These are phyloP conservation scores for Polypedilum vanderplanki DNA, from an alignment of 1,140 invertebrate species.

Conservation along the genomic window DNA sequence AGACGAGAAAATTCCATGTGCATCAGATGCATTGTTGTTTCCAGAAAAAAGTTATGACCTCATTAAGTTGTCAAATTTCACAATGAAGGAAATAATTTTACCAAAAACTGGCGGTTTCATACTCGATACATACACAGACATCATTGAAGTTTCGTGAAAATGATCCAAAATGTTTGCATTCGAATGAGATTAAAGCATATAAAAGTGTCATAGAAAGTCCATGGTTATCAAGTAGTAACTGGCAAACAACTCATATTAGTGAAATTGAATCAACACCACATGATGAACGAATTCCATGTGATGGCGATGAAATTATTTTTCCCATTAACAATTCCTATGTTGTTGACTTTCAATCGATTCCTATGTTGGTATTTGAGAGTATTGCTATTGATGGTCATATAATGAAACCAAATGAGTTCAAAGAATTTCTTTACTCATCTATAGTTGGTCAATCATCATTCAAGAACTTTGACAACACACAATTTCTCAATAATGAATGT, in stretches of 20 bases:
- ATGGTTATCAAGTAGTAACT: background rate
- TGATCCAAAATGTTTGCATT: background rate
- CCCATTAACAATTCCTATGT: constrained; percentile 34
- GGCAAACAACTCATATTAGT: background rate
- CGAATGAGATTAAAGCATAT: background rate
- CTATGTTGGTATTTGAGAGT: constrained; percentile 37
- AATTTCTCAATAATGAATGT: constrained; percentile 37
- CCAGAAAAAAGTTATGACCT: constrained; percentile 3
- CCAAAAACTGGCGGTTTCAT: constrained; percentile 5
- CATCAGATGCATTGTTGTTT: background rate
- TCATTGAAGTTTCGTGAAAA: constrained; percentile 7
- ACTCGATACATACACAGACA: background rate
- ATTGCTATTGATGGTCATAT: constrained; percentile 38
- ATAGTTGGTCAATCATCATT: constrained; percentile 38
- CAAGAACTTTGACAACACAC: constrained; percentile 34
- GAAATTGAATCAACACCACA: constrained; percentile 32
- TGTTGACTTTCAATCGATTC: constrained; percentile 39
- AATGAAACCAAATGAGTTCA: constrained; percentile 37
- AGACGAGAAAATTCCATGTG: background rate
- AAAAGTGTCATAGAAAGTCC: constrained; percentile 22
- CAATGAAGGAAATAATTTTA: constrained; percentile 2
- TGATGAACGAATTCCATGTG: constrained; percentile 39
- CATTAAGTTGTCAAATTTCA: constrained; percentile 20
- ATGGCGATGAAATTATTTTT: constrained; percentile 39
- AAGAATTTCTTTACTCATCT: constrained; percentile 35